Evolutionary conservation across 2,113 vertebrate genomes (phyloP), one percentile per base, ranked within the genome.

Genomic region (Heliornis fulica): DNA sequence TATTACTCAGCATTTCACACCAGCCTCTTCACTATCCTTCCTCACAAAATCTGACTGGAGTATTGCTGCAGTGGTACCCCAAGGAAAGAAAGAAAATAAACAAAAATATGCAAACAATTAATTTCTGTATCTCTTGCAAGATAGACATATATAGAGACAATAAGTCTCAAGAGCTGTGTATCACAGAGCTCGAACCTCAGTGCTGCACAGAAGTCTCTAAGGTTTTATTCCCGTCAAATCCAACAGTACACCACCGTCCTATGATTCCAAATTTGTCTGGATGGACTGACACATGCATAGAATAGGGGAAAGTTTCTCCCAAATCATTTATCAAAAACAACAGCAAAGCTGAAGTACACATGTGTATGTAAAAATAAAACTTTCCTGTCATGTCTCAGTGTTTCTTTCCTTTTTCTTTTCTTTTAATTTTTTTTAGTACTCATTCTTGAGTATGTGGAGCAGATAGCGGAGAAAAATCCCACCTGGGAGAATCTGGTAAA

Each of bases 401-500:
- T 79, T 80, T 54, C 43, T 36, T 16, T 3, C 29, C 29, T 40
- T 60, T 84, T 46, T 21, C 22, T 46, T 46, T 22, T 21, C 46
- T 22, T 84, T n/a, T n/a, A n/a, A n/a, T n/a, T n/a, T n/a, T n/a
- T 92, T 88, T 78, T 32, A 18, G 13, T 54, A 11, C 20, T 83
- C 7, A 4, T 68, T 96, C 70, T 94, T 94, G 89, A 94, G 71
- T 68, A 93, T 2, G 2, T 51, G 36, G 45, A 93, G 78, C 34
- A 93, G 23, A 64, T 17, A 6, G 0, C n/a, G 32, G 43, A 85
- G 64, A 74, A 90, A 86, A 88, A 60, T 78, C 60, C 71, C 92
- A 87, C 57, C 56, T 90, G 87, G 61, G 70, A 95, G 59, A 93
- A 56, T 45, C 65, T 81, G 65, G 64, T 71, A 95, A 92, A 75